Conservation (phyloP, 2,888 invertebrate species). For the Caenorhabditis macrosperma region DNA sequence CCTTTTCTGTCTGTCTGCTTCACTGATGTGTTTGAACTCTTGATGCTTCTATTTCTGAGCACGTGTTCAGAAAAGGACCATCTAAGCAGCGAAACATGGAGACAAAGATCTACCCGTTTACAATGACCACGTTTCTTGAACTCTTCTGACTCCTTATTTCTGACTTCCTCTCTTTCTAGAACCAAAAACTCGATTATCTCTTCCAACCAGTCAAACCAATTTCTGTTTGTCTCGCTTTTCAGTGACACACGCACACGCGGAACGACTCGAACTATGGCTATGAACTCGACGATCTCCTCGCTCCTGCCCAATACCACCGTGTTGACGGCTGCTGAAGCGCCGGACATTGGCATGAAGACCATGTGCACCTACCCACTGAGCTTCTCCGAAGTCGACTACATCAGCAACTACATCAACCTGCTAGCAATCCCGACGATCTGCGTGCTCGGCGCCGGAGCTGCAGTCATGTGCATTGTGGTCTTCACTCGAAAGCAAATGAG, state of each 20-base stretch:
- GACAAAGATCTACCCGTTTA: not conserved
- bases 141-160: not conserved
- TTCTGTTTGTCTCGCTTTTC: conserved; percentile 15
- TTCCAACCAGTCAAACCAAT: conserved; percentile 27
- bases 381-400: conserved; percentile 46
- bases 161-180: not conserved
- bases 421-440: conserved; percentile 71
- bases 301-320: conserved; percentile 12
- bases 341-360: conserved; percentile 1
- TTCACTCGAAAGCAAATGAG: conserved; percentile 78
- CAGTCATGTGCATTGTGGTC: conserved; percentile 71
- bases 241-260: conserved; percentile 13
- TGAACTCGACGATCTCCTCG: conserved; percentile 38
- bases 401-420: conserved; percentile 68
- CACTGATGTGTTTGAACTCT: no score
- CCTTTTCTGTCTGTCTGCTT: not conserved
- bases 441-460: conserved; percentile 70
- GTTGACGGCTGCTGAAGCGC: not conserved
- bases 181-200: conserved; percentile 45
- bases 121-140: not conserved
- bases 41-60: no score
- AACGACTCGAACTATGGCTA: conserved; percentile 27
- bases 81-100: no score
- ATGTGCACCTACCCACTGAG: conserved; percentile 31
- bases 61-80: no score